Conservation (phyloP, 2,113 vertebrate genomes). For the Fukomys damarensis region DNA sequence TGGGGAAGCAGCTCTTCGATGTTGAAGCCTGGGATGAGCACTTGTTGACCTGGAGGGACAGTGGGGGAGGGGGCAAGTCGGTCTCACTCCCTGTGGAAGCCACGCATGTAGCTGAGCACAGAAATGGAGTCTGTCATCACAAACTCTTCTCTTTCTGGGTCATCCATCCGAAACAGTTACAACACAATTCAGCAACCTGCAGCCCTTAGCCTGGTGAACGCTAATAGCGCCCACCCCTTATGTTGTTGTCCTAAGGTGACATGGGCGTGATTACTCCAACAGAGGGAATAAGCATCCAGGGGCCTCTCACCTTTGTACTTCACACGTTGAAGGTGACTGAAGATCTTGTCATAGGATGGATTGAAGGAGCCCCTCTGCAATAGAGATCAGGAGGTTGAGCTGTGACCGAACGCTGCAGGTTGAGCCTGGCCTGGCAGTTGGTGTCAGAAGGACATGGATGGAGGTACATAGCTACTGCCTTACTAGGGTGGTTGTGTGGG, state of each 20-base stretch:
- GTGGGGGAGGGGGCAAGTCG: not conserved
- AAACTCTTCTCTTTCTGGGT: not conserved
- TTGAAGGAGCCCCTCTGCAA: conserved; percentile 92
- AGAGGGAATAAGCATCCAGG: not conserved
- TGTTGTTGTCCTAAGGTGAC: not conserved
- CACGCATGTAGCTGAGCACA: not conserved
- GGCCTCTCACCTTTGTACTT: conserved; percentile 92
- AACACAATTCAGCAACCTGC: not conserved
- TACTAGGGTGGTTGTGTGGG: not conserved
- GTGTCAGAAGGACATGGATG: not conserved
- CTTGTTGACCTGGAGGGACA: conserved; percentile 87
- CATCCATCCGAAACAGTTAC: not conserved
- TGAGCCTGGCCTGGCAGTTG: not conserved
- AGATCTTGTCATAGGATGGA: conserved; percentile 92
- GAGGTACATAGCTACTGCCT: not conserved
- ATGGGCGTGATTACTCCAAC: not conserved
- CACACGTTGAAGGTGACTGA: conserved; percentile 90
- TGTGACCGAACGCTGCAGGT: not conserved
- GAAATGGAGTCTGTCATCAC: not conserved
- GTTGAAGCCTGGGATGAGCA: conserved; percentile 91
- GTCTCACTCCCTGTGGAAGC: not conserved
- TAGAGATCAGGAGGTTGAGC: conserved; percentile 8
- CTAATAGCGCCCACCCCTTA: not conserved
- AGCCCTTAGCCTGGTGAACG: not conserved
- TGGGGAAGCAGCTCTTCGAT: conserved; percentile 90